Base-by-base conservation (phyloP, 2,888 invertebrate species). In the Caenorhabditis wallacei region DNA sequence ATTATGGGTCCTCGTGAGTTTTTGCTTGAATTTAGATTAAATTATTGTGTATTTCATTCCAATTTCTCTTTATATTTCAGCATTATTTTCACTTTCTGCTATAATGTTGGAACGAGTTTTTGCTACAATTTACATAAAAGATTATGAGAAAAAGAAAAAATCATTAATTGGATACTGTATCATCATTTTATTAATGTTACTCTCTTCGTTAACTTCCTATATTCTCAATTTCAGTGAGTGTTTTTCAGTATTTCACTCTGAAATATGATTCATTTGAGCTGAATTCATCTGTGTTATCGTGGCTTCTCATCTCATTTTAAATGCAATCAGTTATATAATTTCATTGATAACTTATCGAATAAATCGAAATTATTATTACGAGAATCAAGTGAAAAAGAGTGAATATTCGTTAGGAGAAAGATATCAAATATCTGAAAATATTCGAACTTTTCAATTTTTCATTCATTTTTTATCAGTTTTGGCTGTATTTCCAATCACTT, bases 181-280 rank as follows among this genome's bases (percentile, higher is more conserved):
- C 43, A 64, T 74, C 16, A 0, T 57, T 24, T 35, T 74, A 18
- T 26, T 74, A 30, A 20, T 30, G 2, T 26, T 37, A 7, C 8
- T 74, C 22, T 64, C 74, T 0, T 30, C 54, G 0, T 7, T 57
- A 22, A 57, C 74, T 18, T 43, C 64, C 8, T 66, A 56, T 37
- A 53, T 74, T 10, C 66, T 74, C 43, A 54, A 64, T 56, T 51
- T 43, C 16, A 74, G 74, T 74, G 54, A 66, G 64, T n/a, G n/a
- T n/a, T n/a, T n/a, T n/a, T n/a, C n/a, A n/a, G n/a, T 43, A 7
- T 24, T 22, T 24, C 2, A 4, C n/a, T n/a, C n/a, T 40, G 40
- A 10, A 5, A 40, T n/a, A 40, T 10, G 13, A 26, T 1, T 20
- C 1, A 0, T 74, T 74, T 35, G 64, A 74, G 74, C 74, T 10